A percentile compares a stretch with the other conserved stretches of the same genome.
phyloP scores from a whole-genome alignment of 2,113 vertebrate species.

The Typhlomys cinereus region DNA sequence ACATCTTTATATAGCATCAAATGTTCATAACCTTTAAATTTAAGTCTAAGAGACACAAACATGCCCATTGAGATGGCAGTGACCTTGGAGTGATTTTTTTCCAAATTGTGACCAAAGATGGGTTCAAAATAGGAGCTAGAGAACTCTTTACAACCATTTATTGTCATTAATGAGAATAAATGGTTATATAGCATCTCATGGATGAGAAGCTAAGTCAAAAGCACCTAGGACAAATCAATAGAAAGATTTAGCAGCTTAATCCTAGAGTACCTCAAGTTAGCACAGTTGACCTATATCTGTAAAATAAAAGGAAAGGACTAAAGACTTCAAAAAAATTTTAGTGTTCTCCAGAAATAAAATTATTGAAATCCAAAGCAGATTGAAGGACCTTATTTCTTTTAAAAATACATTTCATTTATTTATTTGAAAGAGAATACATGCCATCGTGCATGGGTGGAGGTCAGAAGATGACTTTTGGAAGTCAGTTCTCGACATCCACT shows the following conservation, averaged over 20 bases:
- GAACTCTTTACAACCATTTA: background rate
- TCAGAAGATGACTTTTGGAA: too few species aligned
- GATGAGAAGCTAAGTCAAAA: background rate
- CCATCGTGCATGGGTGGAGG: too few species aligned
- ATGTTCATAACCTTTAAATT: slow-evolving; percentile 2
- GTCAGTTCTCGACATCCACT: too few species aligned
- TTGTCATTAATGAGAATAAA: background rate
- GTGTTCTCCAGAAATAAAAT: slow-evolving; percentile 37
- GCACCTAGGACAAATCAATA: background rate
- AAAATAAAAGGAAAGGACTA: background rate
- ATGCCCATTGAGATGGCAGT: background rate
- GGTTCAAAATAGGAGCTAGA: background rate
- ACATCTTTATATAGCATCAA: background rate
- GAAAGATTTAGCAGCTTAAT: background rate
- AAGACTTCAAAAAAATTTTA: background rate
- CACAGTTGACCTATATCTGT: background rate
- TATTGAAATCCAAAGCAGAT: slow-evolving; percentile 28
- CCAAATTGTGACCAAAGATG: background rate
- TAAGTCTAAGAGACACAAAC: background rate
- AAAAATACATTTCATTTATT: too few species aligned
- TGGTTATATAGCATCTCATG: too few species aligned
- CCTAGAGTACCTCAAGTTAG: background rate
- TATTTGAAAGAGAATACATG: too few species aligned
- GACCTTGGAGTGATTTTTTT: background rate
- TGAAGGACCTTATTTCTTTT: slow-evolving; percentile 37